Evolutionary conservation across 2,113 vertebrate species (phyloP), one percentile per base, ranked within the genome.

Genomic region (Vulpes ferrilata): DNA sequence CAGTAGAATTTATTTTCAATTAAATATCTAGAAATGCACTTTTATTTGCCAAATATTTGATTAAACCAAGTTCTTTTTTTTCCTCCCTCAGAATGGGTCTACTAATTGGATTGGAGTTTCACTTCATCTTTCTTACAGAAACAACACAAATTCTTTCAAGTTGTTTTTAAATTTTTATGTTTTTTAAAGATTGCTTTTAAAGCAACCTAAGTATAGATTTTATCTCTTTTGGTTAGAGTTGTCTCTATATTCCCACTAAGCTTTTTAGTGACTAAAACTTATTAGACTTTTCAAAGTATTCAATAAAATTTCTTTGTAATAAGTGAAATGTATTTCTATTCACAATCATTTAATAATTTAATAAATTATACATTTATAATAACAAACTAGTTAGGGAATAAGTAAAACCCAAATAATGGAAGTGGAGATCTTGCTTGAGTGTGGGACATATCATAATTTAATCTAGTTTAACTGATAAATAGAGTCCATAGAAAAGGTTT

Each of bases 251-350:
- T 60, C 48, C 5, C 69, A 90, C 67, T 53, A 82, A 51, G 19
- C 1, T 4, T 81, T 95, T 88, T 69, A 91, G 35, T 74, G 25
- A 90, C 20, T n/a, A 87, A 30, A 2, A 1, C 62, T 94, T 79
- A 82, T 22, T 88, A 80, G 23, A 59, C 23, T 80, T 83, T 59
- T 16, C 7, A 76, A 71, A 84, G 23, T 43, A 71, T 69, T 90
- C 48, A 67, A 7, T 71, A 48, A 55, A 32, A 25, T 83, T 86
- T 81, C 73, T 89, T 85, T 74, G 35, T 88, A 60, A 43, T 71
- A 32, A 93, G 12, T 57, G 7, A 81, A 83, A 73, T 73, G 62
- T 80, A 80, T 96, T 96, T 95, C 43, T 79, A 82, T 16, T 87
- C 35, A 53, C 0, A 90, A 11, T 84, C 23, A 92, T 19, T 73